Conservation (phyloP, 1,140 invertebrate species). For the Luehdorfia chinensis region DNA sequence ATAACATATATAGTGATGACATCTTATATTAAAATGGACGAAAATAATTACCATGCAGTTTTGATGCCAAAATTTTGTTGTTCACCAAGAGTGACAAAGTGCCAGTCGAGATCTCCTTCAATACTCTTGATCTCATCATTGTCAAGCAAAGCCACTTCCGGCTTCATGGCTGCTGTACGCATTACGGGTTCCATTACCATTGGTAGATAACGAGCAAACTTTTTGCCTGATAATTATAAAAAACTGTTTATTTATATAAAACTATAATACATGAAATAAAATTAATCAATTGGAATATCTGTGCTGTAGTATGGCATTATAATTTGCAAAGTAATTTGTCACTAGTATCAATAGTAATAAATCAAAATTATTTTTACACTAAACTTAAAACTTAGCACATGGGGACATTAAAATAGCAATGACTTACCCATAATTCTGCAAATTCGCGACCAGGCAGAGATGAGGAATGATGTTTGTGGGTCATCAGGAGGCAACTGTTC, state of each 20-base stretch:
- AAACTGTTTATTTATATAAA: constrained; percentile 9
- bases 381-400: too few species aligned
- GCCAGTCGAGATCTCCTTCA: constrained; percentile 96
- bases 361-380: too few species aligned
- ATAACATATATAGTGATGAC: too few species aligned
- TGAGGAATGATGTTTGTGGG: constrained; percentile 98
- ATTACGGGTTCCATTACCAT: constrained; percentile 98
- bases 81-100: constrained; percentile 97
- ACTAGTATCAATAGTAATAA: too few species aligned
- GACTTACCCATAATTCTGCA: constrained; percentile 97
- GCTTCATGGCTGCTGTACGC: constrained; percentile 96
- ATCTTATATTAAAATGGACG: too few species aligned
- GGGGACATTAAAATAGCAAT: too few species aligned
- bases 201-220: constrained; percentile 98
- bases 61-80: constrained; percentile 96
- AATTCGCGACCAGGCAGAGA: constrained; percentile 99
- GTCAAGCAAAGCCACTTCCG: constrained; percentile 97
- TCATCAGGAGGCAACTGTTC: constrained; percentile 93
- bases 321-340: too few species aligned
- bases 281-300: neutral
- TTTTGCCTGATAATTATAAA: constrained; percentile 81
- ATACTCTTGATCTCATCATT: constrained; percentile 93
- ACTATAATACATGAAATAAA: constrained; percentile 4
- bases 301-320: too few species aligned
- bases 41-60: too few species aligned